Base-by-base conservation (phyloP, 2,888 invertebrate species). In the Mylabris sibirica region DNA sequence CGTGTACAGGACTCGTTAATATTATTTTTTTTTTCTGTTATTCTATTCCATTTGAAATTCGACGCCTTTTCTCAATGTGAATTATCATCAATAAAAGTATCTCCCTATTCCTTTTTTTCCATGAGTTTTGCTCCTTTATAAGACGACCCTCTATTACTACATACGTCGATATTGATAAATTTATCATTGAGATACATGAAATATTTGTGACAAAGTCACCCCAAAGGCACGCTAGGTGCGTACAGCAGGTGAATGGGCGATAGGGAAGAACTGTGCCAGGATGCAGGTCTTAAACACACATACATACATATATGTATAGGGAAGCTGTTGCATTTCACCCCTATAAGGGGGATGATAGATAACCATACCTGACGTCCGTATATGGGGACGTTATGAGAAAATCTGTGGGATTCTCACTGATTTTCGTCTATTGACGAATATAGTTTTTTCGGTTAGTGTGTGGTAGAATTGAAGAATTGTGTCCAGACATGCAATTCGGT, bases 401-500 rank as follows among this genome's bases (percentile, higher is more conserved):
- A 72, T 67, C 62, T 22, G 41, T 44, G 67, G 67, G 74, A 72
- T 74, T 74, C 74, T 70, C 74, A 74, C 71, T 73, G 72, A 73
- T 70, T 66, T 67, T 64, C 62, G 63, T 34, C 69, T 49, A 71
- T 73, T 73, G 72, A 30, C 30, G 30, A 8, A 30, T 30, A 30
- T 72, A 62, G 67, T 69, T 67, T 69, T 66, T 38, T 38, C 38
- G 38, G 38, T 38, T 38, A 14, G 38, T 11, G n/a, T n/a, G n/a
- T n/a, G n/a, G n/a, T n/a, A n/a, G 11, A 35, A 11, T 35, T 35
- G 9, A 35, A 11, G 11, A 35, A 35, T 3, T 35, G 9, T 11
- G 26, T 59, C 49, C 61, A 65, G 70, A 67, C 67, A 59, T 80
- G 80, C 82, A 81, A 80, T 79, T 79, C 80, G 81, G 79, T 81